A percentile compares a stretch with the other conserved stretches of the same genome.
Evolutionary conservation across 2,113 vertebrate genomes (phyloP).

Genomic region (Ameiurus melas): DNA sequence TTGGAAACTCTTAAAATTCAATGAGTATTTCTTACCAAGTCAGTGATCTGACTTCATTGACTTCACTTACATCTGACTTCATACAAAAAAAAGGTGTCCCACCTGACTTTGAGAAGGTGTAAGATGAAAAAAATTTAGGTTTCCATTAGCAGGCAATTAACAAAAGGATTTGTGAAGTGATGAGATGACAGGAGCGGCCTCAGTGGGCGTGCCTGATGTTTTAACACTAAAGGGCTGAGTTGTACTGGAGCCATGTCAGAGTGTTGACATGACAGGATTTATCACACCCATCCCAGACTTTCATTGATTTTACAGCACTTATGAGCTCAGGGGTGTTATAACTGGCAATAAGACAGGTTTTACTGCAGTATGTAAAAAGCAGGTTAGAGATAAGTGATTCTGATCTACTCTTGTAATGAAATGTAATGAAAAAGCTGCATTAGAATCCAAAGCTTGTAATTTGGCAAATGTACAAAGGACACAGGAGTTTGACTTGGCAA

Average conservation of each 20-base stretch:
- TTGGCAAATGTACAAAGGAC: conserved; percentile 8
- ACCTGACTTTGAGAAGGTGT: not conserved
- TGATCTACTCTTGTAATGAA: conserved; percentile 45
- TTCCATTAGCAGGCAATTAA: conserved; percentile 38
- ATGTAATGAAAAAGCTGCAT: conserved; percentile 26
- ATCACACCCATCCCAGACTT: conserved; percentile 56
- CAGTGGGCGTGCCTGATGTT: not conserved
- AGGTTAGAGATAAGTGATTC: conserved; percentile 47
- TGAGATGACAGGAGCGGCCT: not conserved
- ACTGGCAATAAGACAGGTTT: conserved; percentile 48
- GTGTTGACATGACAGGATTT: conserved; percentile 56
- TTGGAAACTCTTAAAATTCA: not conserved
- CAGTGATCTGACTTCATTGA: too few species aligned
- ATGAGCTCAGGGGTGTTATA: conserved; percentile 50
- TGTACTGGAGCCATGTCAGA: conserved; percentile 59
- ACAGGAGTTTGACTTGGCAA: not conserved
- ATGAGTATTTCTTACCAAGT: not conserved
- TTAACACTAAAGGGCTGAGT: conserved; percentile 24
- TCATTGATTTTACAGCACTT: conserved; percentile 65
- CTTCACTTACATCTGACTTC: not conserved
- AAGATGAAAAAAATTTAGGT: conserved; percentile 12
- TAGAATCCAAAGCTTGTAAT: not conserved
- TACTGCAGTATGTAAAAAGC: conserved; percentile 37
- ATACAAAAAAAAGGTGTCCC: not conserved
- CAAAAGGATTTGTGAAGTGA: conserved; percentile 26